Evolutionary conservation across 2,888 invertebrate genomes (phyloP).

Genomic region (Acholoe squamosa): DNA sequence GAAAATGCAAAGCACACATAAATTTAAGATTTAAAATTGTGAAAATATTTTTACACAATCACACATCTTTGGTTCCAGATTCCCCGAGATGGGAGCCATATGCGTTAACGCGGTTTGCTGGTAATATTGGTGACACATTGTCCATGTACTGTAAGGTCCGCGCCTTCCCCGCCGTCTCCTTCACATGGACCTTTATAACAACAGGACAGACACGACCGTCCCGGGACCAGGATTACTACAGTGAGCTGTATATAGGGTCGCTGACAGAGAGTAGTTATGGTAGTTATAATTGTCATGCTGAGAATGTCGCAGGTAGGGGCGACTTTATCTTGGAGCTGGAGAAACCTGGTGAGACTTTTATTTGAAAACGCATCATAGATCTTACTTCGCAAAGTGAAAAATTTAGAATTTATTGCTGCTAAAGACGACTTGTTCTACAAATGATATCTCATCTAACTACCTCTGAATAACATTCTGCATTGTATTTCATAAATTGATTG

Average conservation of each 20-base stretch:
- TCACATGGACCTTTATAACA: constrained; percentile 62
- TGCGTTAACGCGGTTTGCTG: constrained; percentile 64
- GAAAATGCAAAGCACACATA: too few species aligned
- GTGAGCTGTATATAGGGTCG: constrained; percentile 27
- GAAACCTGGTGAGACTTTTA: constrained; percentile 66
- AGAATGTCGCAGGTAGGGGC: constrained; percentile 59
- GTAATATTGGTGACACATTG: constrained; percentile 16
- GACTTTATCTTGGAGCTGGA: constrained; percentile 62
- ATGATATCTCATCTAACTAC: too few species aligned
- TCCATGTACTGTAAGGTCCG: constrained; percentile 62
- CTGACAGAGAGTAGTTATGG: constrained; percentile 63
- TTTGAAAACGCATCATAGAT: too few species aligned
- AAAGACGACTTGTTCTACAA: too few species aligned
- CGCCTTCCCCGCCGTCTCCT: constrained; percentile 62
- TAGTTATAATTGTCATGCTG: constrained; percentile 65
- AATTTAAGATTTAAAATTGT: too few species aligned
- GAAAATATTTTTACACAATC: too few species aligned
- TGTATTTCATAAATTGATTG: too few species aligned
- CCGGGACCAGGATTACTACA: constrained; percentile 38
- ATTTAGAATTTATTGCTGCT: too few species aligned
- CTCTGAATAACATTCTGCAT: too few species aligned
- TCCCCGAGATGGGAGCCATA: constrained; percentile 60
- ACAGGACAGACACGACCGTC: not conserved
- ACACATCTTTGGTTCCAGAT: constrained; percentile 58
- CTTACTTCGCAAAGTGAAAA: too few species aligned